A percentile compares a stretch with the other conserved stretches of the same genome.
phyloP scores from a whole-genome alignment of 2,888 invertebrate genomes.

The Scrobipalpa atriplicella region DNA sequence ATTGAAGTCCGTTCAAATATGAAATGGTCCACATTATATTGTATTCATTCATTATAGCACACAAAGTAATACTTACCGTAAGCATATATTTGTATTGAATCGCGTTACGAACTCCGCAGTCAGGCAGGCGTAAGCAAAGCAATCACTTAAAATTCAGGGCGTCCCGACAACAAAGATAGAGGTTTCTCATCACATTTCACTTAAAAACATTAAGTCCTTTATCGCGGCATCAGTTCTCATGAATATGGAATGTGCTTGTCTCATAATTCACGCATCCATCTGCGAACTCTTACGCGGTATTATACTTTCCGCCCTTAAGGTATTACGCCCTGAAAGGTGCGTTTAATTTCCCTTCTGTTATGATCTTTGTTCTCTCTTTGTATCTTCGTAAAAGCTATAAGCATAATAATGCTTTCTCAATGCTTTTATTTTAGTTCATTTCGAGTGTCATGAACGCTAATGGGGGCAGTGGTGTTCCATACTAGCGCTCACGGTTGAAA shows the following conservation, averaged over 20 bases:
- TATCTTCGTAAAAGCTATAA: neutral
- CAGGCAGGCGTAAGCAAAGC: neutral
- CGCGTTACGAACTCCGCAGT: neutral
- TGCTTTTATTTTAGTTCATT: too few relatives aligned
- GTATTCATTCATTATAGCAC: neutral
- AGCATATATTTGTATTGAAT: neutral
- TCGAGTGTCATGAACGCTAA: too few relatives aligned
- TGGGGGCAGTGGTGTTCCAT: too few relatives aligned
- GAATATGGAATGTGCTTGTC: constrained; percentile 50
- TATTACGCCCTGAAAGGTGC: constrained; percentile 33
- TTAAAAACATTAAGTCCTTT: constrained; percentile 46
- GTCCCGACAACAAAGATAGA: constrained; percentile 10
- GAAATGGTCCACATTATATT: too few relatives aligned
- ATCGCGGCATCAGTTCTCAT: constrained; percentile 41
- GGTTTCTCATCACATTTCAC: constrained; percentile 42
- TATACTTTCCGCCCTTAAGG: constrained; percentile 34
- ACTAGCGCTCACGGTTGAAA: too few relatives aligned
- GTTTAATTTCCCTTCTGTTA: constrained; percentile 7
- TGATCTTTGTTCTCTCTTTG: neutral
- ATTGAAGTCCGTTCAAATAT: too few relatives aligned
- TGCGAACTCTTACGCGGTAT: constrained; percentile 42
- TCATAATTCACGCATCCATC: constrained; percentile 48
- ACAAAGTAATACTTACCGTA: neutral
- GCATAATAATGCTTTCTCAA: too few relatives aligned
- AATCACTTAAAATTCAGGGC: constrained; percentile 15